phyloP scores from a whole-genome alignment of 2,113 vertebrate species.

The Tupaia tana region DNA sequence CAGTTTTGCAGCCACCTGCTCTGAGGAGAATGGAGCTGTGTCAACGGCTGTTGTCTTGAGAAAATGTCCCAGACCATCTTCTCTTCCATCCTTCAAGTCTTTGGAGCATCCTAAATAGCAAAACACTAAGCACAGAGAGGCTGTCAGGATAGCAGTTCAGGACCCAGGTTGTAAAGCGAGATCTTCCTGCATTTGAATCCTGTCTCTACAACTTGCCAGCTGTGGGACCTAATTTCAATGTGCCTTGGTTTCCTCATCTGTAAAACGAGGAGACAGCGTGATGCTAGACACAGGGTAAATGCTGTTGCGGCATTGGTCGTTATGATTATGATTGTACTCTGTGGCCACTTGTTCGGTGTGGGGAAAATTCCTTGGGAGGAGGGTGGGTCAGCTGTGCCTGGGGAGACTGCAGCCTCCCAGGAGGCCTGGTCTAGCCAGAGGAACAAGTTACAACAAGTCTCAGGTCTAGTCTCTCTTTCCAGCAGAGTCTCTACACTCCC shows the following conservation, averaged over 20 bases:
- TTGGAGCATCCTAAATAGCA: not conserved
- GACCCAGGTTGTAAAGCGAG: not conserved
- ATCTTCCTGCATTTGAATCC: not conserved
- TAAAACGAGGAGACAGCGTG: conserved; percentile 23
- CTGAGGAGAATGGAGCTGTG: not conserved
- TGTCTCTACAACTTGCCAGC: not conserved
- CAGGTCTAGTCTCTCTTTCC: not conserved
- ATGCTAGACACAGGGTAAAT: not conserved
- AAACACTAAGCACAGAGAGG: not conserved
- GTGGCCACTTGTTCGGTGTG: not conserved
- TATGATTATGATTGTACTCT: not conserved
- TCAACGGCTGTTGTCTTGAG: not conserved
- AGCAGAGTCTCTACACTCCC: not conserved
- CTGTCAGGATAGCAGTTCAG: not conserved
- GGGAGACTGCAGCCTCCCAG: not conserved
- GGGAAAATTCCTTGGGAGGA: not conserved
- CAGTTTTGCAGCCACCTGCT: not conserved
- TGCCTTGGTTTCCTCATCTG: not conserved
- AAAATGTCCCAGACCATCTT: not conserved
- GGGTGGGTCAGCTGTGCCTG: not conserved
- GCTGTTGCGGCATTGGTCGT: not conserved
- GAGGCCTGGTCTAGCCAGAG: not conserved
- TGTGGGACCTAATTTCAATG: not conserved
- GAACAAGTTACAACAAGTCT: not conserved
- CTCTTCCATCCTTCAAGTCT: not conserved